Evolutionary conservation across 53 echinoderm and acorn worm genomes (phyloP), one percentile per base, ranked within the genome.

Genomic region (Paelopatides confundens): DNA sequence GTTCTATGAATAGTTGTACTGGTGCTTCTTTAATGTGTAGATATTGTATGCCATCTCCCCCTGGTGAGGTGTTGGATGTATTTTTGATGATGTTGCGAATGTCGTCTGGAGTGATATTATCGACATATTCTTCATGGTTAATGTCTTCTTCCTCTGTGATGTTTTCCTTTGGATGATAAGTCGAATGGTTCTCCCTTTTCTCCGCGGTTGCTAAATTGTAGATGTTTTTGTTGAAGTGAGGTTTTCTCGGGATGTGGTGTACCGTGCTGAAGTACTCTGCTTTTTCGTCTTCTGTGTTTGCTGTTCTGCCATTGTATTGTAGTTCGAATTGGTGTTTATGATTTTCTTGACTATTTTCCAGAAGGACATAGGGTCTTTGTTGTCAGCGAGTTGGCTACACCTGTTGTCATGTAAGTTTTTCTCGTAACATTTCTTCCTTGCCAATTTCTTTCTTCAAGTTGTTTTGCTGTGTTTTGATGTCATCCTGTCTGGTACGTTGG

Each of bases 221-320:
- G 6, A 39, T 70, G 0, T 29, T 17, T 15, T 37, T n/a, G 77
- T 29, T 77, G 77, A 17, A 77, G 11, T 46, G 27, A 9, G 77
- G 77, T 2, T 50, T 10, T 50, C 49, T 28, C 2, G 53, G 77
- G 7, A 77, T 77, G 24, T 49, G 28, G 77, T 77, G 77, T 48
- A 77, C 77, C 4, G 48, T 77, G 28, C 40, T 15, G 53, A 30
- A 77, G 53, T 77, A 49, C n/a, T 77, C 77, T 10, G 77, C 77
- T 12, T 51, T 77, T 12, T 77, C 52, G 9, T 50, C 6, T 27
- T 48, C 77, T 10, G 46, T 27, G 0, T 26, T 24, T 46, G 48
- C 5, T 7, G 26, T 49, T 9, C 28, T n/a, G 12, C 51, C 51
- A 30, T 77, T 77, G 77, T 47, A 21, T 18, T 70, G 13, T 39